Evolutionary conservation across 2,113 vertebrate species (phyloP).

Genomic region (Tupaia chinensis): DNA sequence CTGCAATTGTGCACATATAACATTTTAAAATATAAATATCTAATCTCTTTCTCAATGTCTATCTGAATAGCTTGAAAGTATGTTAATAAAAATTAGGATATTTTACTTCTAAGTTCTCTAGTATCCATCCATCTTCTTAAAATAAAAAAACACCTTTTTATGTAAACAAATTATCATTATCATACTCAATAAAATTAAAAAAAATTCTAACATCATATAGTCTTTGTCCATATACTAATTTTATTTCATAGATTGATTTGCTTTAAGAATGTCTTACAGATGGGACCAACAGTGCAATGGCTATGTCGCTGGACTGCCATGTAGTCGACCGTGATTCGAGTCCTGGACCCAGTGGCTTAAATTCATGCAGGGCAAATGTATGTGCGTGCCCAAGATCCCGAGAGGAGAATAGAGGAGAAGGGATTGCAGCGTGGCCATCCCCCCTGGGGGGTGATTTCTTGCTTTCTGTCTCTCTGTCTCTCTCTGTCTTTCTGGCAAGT

Average conservation of each 20-base stretch:
- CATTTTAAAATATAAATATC: not conserved
- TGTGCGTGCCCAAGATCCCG: too few relatives aligned
- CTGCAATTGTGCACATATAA: not conserved
- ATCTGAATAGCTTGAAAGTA: not conserved
- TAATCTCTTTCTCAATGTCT: not conserved
- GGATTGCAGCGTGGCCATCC: too few relatives aligned
- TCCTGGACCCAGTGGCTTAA: too few relatives aligned
- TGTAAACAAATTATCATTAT: not conserved
- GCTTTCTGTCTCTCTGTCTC: too few relatives aligned
- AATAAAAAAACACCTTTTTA: not conserved
- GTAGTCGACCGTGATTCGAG: too few relatives aligned
- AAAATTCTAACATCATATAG: not conserved
- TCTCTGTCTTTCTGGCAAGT: too few relatives aligned
- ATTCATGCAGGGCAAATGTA: too few relatives aligned
- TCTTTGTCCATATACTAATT: not conserved
- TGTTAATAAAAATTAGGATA: not conserved
- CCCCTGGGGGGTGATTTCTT: too few relatives aligned
- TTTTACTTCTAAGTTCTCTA: conserved; percentile 25
- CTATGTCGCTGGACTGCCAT: too few relatives aligned
- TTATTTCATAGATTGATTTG: not conserved
- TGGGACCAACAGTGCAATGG: too few relatives aligned
- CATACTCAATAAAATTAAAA: not conserved
- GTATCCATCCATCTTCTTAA: not conserved
- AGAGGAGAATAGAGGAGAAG: too few relatives aligned
- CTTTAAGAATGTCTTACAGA: not conserved